Evolutionary conservation across 2,888 invertebrate species (phyloP), one percentile per base, ranked within the genome.

Genomic region (Sabatieria punctata): DNA sequence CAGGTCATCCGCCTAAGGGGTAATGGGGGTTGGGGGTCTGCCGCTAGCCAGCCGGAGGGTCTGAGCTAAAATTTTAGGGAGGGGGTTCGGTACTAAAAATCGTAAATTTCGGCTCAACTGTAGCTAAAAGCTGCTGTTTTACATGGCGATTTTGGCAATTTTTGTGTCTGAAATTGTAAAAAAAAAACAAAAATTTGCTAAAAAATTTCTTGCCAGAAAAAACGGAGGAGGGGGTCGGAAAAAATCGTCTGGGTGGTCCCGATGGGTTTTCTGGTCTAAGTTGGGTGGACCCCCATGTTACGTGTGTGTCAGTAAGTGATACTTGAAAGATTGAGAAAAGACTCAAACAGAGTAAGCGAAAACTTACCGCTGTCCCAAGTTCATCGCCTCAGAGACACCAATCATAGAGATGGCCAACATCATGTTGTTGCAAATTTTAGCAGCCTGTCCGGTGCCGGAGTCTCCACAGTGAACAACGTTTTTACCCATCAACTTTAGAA

Each of bases 391-490:
- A 0, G 86, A 77, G 0, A 84, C 82, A 0, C 88, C 95, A 66
- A 91, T 82, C 80, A 97, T 97, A 22, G 82, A 80, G 55, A 91
- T 85, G 2, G 79, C 95, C 64, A 97, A 74, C 49, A 95, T 77
- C 82, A 73, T 71, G 66, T 97, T 97, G 66, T 99, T 97, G 67
- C 89, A 86, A 37, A 97, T 75, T 70, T 93, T 97, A 35, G 91
- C 91, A 1, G 85, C 84, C 68, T 89, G 85, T 0, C 97, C 97
- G 60, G 82, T 78, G 1, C 97, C 95, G 24, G 82, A 75, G 19
- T 77, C 74, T 0, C 89, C 89, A 60, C 95, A 93, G 66, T 89
- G 81, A 53, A 89, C 80, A 49, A 89, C 79, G 63, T 82, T 84
- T 48, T 82, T 79, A 0, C 97, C 97, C 86, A 95, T 91, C 43